Evolutionary conservation across 2,888 invertebrate species (phyloP), one percentile per base, ranked within the genome.

Genomic region (Adelognathus sp.): DNA sequence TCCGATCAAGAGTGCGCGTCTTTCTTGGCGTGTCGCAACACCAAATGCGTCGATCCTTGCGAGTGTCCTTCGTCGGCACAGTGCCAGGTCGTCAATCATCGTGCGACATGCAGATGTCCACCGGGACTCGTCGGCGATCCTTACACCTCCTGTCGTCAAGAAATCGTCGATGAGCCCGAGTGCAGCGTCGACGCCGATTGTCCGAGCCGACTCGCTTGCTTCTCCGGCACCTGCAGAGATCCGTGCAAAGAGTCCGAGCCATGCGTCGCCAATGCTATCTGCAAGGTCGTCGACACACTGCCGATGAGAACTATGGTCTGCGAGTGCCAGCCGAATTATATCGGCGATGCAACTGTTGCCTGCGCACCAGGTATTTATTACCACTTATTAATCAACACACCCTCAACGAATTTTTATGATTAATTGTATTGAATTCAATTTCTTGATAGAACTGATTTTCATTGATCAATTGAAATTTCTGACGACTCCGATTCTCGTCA

Each of bases 221-320:
- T 97, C 88, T 94, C 93, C 87, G 95, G 95, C 54, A 92, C 93
- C 81, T 98, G 98, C 88, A 95, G 94, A 86, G 96, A 97, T 89
- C 97, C 97, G 0, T 98, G 98, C 89, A 89, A 92, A 4, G 94
- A 95, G 76, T 95, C 95, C 1, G 94, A 94, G 87, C 97, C 97
- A 0, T 98, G 97, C 87, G 97, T 97, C 14, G 89, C 92, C 39
- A 95, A 96, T 88, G 97, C 98, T 0, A 94, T 95, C 83, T 98
- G 98, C 89, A 94, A 95, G 6, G 97, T 98, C 7, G 95, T 97
- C 24, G 96, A 97, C 87, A 97, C 97, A 0, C 92, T 97, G 81
- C 98, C 98, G 4, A 93, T 97, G 92, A 94, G 97, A 84, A 97
- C 97, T 5, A 96, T 98, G 94, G 95, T 96, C 76, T 98, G 98